A percentile compares a stretch with the other conserved stretches of the same genome.
Conservation (phyloP, 2,113 vertebrate genomes). For the Cardinalis cardinalis region DNA sequence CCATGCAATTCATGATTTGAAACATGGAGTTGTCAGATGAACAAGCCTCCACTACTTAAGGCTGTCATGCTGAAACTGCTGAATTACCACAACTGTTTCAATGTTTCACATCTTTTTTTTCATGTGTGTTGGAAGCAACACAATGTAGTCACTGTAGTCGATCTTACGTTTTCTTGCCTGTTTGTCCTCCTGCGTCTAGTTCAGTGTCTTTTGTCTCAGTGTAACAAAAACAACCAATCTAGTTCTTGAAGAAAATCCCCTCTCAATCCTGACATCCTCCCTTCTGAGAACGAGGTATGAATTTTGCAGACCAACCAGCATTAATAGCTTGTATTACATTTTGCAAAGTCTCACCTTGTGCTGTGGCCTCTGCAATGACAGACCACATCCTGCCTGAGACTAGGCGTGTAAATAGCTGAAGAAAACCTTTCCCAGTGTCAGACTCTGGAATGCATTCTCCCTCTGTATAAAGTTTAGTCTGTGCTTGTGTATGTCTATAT, state of each 20-base stretch:
- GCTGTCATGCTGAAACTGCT: neutral
- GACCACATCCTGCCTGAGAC: conserved; percentile 63
- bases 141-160: neutral
- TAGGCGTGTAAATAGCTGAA: conserved; percentile 50
- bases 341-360: conserved; percentile 62
- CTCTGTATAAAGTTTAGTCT: conserved; percentile 56
- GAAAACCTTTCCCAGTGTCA: conserved; percentile 52
- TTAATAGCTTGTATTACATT: conserved; percentile 62
- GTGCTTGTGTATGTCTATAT: neutral
- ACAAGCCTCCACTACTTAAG: neutral
- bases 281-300: neutral
- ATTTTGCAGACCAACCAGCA: conserved; percentile 43
- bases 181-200: neutral
- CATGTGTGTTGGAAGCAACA: neutral
- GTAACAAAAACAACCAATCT: neutral
- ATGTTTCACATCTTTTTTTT: neutral
- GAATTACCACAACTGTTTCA: neutral
- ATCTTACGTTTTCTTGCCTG: neutral
- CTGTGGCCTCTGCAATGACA: conserved; percentile 67
- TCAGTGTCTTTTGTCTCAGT: neutral
- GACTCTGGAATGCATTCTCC: conserved; percentile 34
- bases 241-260: conserved; percentile 29
- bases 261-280: conserved; percentile 12
- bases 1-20: neutral
- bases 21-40: neutral